Evolutionary conservation across 2,797 vertebrate species (phyloP).

Genomic region (Cichlasoma orientale): DNA sequence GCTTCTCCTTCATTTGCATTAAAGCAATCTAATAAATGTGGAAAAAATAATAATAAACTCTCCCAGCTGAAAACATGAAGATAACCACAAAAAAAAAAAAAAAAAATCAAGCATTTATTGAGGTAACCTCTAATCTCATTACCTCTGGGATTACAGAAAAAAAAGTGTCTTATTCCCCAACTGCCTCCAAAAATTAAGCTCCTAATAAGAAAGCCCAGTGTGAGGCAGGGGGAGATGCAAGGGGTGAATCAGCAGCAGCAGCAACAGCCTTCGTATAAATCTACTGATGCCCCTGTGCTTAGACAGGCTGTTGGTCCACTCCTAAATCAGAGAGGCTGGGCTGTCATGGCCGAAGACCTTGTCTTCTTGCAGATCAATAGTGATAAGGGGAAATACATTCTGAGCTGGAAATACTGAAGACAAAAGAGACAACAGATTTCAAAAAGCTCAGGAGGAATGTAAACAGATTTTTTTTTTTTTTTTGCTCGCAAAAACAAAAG

Average conservation of each 20-base stretch:
- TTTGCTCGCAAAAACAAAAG: neutral
- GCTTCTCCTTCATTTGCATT: conserved; percentile 38
- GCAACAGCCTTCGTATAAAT: conserved; percentile 54
- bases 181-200: conserved; percentile 50
- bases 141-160: conserved; percentile 46
- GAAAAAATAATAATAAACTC: conserved; percentile 54
- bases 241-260: conserved; percentile 33
- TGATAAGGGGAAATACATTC: conserved; percentile 66
- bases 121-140: conserved; percentile 59
- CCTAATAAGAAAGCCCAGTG: conserved; percentile 27
- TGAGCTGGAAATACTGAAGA: conserved; percentile 51
- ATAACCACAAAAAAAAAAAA: conserved; percentile 24
- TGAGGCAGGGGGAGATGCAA: conserved; percentile 29
- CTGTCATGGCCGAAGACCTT: conserved; percentile 61
- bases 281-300: conserved; percentile 48
- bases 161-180: conserved; percentile 25
- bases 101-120: conserved; percentile 32
- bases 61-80: conserved; percentile 46
- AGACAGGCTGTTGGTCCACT: conserved; percentile 59
- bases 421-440: conserved; percentile 15
- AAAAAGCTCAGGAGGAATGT: conserved; percentile 1
- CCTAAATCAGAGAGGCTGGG: conserved; percentile 68
- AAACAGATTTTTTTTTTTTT: neutral
- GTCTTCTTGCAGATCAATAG: conserved; percentile 70
- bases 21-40: conserved; percentile 56